Evolutionary conservation across 2,113 vertebrate genomes (phyloP).

Genomic region (Choloepus hoffmanni): DNA sequence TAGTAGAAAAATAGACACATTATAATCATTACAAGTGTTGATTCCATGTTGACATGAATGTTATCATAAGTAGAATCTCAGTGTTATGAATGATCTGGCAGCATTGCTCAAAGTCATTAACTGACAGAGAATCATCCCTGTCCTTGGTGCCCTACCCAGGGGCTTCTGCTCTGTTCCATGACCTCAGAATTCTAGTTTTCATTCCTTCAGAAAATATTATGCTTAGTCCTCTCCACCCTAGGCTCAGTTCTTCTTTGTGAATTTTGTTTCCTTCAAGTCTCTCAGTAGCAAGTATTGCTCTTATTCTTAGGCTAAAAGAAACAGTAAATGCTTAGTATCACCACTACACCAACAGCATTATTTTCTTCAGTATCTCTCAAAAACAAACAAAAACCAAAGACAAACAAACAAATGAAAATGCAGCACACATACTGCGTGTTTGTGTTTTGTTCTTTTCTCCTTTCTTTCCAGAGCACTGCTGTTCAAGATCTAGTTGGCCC

Average conservation of each 20-base stretch:
- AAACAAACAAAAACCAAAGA: neutral
- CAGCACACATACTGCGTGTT: accelerated
- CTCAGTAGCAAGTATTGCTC: neutral
- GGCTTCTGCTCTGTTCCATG: accelerated
- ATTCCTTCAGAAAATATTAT: neutral
- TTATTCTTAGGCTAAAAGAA: neutral
- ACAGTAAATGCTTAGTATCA: neutral
- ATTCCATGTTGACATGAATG: neutral
- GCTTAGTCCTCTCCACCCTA: neutral
- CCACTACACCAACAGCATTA: neutral
- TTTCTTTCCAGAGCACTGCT: neutral
- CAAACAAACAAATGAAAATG: neutral
- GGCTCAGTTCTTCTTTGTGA: neutral
- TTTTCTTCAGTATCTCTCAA: neutral
- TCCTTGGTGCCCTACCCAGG: neutral
- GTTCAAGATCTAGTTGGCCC: neutral
- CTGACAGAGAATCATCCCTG: neutral
- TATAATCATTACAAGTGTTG: neutral
- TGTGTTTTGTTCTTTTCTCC: neutral
- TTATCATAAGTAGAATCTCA: neutral
- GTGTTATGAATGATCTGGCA: neutral
- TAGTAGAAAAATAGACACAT: neutral
- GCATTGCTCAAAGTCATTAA: neutral
- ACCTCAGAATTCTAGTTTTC: neutral
- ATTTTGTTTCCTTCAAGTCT: neutral